Evolutionary conservation across 2,888 invertebrate genomes (phyloP).

Genomic region (Fragum whitleyi): DNA sequence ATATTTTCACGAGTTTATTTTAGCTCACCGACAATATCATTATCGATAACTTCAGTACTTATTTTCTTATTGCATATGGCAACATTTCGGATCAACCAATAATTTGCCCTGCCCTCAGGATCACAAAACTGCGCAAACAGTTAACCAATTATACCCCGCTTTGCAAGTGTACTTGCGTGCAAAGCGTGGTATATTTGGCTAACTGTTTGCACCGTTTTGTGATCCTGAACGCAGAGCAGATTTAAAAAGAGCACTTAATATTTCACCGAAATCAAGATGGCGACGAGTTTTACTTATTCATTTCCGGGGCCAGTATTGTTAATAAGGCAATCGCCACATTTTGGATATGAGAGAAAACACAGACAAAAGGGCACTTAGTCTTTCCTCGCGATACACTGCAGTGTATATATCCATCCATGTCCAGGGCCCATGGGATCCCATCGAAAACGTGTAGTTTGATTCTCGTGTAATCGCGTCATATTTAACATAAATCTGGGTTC

Average conservation of each 20-base stretch:
- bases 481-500: conserved; percentile 64
- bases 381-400: conserved; percentile 67
- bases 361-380: conserved; percentile 14
- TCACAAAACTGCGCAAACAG: no score
- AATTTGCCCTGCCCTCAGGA: no score
- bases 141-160: no score
- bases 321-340: neutral
- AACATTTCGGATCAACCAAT: neutral
- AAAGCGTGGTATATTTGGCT: no score
- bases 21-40: no score
- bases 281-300: neutral
- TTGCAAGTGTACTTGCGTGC: no score
- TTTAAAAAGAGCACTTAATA: neutral
- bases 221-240: no score
- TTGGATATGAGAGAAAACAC: neutral
- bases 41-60: no score
- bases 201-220: no score
- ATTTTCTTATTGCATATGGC: neutral
- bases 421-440: conserved; percentile 69
- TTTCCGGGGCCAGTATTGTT: neutral
- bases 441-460: conserved; percentile 32
- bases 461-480: conserved; percentile 34
- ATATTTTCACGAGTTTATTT: no score
- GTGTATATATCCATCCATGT: conserved; percentile 68
- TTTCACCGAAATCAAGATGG: neutral